phyloP scores from a whole-genome alignment of 2,797 vertebrate species.

The Tangara arthus region DNA sequence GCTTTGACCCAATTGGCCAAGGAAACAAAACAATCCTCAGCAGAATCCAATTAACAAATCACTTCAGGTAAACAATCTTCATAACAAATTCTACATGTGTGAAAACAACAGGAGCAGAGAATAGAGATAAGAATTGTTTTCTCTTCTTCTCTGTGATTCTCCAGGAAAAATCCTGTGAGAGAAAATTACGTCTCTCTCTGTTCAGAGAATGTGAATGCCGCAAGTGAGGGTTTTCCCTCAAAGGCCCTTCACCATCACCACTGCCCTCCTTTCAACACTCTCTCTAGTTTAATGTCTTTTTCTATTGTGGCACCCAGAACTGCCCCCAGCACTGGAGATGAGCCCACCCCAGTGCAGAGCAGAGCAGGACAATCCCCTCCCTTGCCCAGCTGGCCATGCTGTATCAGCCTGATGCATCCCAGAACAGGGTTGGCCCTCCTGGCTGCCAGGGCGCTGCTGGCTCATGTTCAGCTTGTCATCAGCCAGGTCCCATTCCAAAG shows the following conservation, averaged over 20 bases:
- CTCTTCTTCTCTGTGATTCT: neutral
- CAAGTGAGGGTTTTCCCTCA: neutral
- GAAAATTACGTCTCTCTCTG: neutral
- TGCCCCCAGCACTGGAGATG: neutral
- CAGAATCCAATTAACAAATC: neutral
- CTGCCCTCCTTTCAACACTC: accelerated
- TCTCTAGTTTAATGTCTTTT: too few species aligned
- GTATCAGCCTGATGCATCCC: neutral
- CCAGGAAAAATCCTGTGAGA: neutral
- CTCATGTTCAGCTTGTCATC: accelerated
- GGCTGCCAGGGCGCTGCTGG: neutral
- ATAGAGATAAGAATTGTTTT: neutral
- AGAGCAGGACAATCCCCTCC: neutral
- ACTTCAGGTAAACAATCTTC: neutral
- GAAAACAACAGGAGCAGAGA: neutral
- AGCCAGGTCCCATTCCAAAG: accelerated
- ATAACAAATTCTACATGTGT: neutral
- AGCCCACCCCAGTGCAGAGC: accelerated
- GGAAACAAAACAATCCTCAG: neutral
- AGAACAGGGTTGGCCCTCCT: accelerated
- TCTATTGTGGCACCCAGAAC: accelerated
- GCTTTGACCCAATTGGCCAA: neutral
- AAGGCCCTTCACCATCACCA: neutral
- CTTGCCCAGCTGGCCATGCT: accelerated
- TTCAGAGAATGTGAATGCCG: neutral